These are phyloP conservation scores for Lacerta viridis DNA, from an alignment of 2,797 vertebrate genomes.

Conservation along the genomic window DNA sequence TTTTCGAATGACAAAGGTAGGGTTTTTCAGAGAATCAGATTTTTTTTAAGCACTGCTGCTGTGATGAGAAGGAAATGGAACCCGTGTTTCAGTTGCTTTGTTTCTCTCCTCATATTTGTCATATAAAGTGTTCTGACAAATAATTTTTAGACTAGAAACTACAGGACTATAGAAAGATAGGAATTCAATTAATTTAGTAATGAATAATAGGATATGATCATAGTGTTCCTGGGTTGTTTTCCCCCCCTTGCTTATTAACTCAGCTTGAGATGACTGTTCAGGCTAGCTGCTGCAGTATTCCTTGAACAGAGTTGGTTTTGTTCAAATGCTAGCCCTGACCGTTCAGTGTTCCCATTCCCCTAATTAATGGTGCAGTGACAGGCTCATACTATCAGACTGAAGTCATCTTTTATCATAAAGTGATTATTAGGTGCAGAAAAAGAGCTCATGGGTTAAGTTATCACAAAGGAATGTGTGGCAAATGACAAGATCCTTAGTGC, in stretches of 20 bases:
- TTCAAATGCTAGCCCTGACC: slow-evolving; percentile 72
- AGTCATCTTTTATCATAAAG: slow-evolving; percentile 75
- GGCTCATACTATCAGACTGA: slow-evolving; percentile 75
- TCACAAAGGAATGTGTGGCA: slow-evolving; percentile 64
- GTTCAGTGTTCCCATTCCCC: slow-evolving; percentile 69
- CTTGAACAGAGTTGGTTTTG: slow-evolving; percentile 77
- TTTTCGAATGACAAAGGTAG: background rate
- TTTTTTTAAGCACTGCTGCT: too few species aligned
- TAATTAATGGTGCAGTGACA: slow-evolving; percentile 72
- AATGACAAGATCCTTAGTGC: slow-evolving; percentile 6
- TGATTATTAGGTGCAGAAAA: slow-evolving; percentile 76
- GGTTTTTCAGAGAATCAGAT: background rate
- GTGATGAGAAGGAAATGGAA: background rate
- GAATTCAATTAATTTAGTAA: slow-evolving; percentile 58
- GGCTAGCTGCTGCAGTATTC: slow-evolving; percentile 54
- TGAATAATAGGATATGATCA: slow-evolving; percentile 40
- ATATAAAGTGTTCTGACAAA: background rate
- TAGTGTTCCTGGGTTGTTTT: slow-evolving; percentile 52
- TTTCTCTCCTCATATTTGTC: background rate
- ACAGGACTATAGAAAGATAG: slow-evolving; percentile 22
- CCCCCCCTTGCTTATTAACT: slow-evolving; percentile 56
- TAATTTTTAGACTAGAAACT: slow-evolving; percentile 20
- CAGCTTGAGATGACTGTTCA: slow-evolving; percentile 61
- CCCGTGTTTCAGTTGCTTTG: background rate
- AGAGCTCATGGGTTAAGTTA: slow-evolving; percentile 70